A percentile compares a stretch with the other conserved stretches of the same genome.
Evolutionary conservation across 2,113 vertebrate species (phyloP).

Genomic region (Oreotrochilus melanogaster): DNA sequence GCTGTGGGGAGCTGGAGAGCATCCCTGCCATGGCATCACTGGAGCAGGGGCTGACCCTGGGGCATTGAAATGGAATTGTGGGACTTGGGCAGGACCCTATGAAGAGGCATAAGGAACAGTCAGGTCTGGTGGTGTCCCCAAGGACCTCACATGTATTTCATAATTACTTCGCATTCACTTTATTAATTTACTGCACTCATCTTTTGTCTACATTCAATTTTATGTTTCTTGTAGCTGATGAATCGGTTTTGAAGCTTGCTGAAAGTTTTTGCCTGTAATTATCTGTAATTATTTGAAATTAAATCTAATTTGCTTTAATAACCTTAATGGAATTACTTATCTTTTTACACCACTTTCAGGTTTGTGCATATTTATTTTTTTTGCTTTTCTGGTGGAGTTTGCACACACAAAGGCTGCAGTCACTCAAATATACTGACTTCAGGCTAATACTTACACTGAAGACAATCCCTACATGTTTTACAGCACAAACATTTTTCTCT

Average conservation of each 20-base stretch:
- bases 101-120: too few relatives aligned
- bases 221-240: not conserved
- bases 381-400: not conserved
- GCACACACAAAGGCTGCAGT: not conserved
- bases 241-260: not conserved
- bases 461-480: not conserved
- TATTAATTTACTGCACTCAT: not conserved
- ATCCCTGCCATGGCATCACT: rapidly evolving
- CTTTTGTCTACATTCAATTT: not conserved
- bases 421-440: not conserved
- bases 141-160: not conserved
- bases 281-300: not conserved
- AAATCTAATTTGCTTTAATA: not conserved
- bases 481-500: not conserved
- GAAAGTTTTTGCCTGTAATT: not conserved
- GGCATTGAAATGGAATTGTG: not conserved
- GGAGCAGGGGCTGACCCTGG: not conserved
- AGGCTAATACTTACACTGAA: not conserved
- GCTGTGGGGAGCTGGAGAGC: not conserved
- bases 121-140: not conserved
- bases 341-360: not conserved
- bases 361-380: not conserved
- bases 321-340: not conserved
- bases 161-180: not conserved
- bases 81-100: not conserved